Evolutionary conservation across 1,140 invertebrate genomes (phyloP), one percentile per base, ranked within the genome.

Genomic region (Anadara kagoshimensis): DNA sequence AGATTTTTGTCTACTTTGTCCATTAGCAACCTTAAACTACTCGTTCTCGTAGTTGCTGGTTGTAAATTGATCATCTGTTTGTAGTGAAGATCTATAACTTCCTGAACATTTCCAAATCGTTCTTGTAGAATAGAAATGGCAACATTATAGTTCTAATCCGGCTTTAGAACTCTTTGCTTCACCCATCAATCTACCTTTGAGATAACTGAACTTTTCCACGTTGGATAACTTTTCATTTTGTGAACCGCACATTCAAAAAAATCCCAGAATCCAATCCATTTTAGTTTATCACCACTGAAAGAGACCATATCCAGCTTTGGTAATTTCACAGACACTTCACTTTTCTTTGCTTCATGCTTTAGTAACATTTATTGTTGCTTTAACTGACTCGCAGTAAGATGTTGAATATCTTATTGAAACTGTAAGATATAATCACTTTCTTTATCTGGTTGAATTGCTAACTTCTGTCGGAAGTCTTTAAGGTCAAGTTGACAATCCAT

Each of bases 81-180:
- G 0, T 57, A 68, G 26, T 68, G 65, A 5, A 65, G 5, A 61
- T 61, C 47, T 20, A 58, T 29, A 1, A 47, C 24, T 20, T 73
- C 62, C 57, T 71, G 69, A 16, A 29, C n/a, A 49, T 71, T 47
- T 7, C 61, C 69, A 29, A 71, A 71, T 70, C 69, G 58, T 43
- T 72, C 63, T 47, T 72, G 56, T 16, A 72, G 26, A 20, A 65
- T 57, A 5, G 5, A 1, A n/a, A 72, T n/a, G 8, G 61, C 69
- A n/a, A 65, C 26, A 2, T 26, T 8, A 66, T 72, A 72, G 26
- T 72, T 72, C 41, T 49, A 43, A 22, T 58, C 58, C 47, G 69
- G 58, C 20, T 61, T 14, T 44, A 3, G 41, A 22, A 22, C 1
- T 61, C 8, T 22, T 20, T 20, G 20, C 36, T 1, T 44, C 5